These are phyloP conservation scores for Orthonevra nobilis DNA, from an alignment of 2,888 invertebrate species.

Conservation along the genomic window DNA sequence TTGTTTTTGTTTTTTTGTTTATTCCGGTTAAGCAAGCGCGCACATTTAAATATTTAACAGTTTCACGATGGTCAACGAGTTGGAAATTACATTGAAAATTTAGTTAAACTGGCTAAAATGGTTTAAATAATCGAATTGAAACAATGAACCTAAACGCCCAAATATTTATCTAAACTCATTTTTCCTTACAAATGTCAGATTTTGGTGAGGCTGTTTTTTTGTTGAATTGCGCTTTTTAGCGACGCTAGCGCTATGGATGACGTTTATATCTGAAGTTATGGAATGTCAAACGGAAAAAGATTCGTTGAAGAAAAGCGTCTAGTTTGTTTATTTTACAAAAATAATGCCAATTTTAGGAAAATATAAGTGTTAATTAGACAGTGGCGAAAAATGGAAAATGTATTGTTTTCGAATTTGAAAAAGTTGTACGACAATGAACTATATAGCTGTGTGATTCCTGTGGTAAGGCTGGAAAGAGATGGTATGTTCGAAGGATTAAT, in stretches of 20 bases:
- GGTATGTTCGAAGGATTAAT: too few relatives aligned
- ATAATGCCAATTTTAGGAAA: too few relatives aligned
- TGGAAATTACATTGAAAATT: slow-evolving; percentile 47
- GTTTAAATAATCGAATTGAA: slow-evolving; percentile 64
- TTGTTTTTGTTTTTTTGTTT: slow-evolving; percentile 1
- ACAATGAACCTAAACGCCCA: slow-evolving; percentile 69
- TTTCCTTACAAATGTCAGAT: slow-evolving; percentile 66
- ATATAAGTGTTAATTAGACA: neutral
- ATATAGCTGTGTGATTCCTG: slow-evolving; percentile 86
- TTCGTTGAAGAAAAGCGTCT: too few relatives aligned
- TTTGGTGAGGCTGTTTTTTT: slow-evolving; percentile 49
- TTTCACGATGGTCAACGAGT: slow-evolving; percentile 35
- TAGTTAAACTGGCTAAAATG: slow-evolving; percentile 47
- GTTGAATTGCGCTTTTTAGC: slow-evolving; percentile 8
- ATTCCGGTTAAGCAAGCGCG: slow-evolving; percentile 18
- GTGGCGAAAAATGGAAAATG: slow-evolving; percentile 11
- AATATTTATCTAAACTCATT: slow-evolving; percentile 71
- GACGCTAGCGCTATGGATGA: neutral
- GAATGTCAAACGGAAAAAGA: too few relatives aligned
- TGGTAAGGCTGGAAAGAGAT: slow-evolving; percentile 81
- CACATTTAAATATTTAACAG: slow-evolving; percentile 31
- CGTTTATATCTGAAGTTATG: too few relatives aligned
- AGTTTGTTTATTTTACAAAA: too few relatives aligned
- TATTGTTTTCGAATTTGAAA: slow-evolving; percentile 85
- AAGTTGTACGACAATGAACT: slow-evolving; percentile 86